Conservation (phyloP, 2,888 invertebrate genomes). For the Lasiommata megera region DNA sequence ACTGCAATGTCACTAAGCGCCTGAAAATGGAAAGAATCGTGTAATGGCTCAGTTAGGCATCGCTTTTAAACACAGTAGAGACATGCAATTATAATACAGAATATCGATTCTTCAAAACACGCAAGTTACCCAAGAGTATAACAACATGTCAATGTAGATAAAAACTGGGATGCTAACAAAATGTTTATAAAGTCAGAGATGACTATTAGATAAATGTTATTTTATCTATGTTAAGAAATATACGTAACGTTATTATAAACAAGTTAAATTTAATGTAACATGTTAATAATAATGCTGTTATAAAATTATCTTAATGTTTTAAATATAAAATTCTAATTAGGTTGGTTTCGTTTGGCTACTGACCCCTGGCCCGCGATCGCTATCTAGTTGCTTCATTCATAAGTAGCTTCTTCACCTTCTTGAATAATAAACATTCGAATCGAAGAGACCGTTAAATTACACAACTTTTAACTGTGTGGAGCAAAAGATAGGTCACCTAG, state of each 20-base stretch:
- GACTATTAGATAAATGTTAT: no score
- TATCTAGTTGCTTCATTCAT: background rate
- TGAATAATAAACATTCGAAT: no score
- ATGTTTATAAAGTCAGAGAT: no score
- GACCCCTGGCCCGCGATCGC: background rate
- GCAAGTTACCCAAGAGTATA: slow-evolving; percentile 40
- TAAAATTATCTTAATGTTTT: background rate
- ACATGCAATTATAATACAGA: slow-evolving; percentile 64
- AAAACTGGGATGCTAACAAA: background rate
- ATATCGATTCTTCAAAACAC: slow-evolving; percentile 62
- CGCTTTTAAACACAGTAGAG: slow-evolving; percentile 54
- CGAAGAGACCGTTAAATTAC: no score
- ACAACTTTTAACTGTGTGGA: no score
- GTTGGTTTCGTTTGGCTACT: background rate
- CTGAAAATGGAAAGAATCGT: slow-evolving; percentile 1
- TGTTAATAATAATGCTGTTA: no score
- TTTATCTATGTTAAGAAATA: no score
- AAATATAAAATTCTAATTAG: background rate
- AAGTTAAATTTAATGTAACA: no score
- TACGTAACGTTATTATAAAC: no score
- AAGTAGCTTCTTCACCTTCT: background rate
- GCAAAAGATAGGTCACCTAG: no score
- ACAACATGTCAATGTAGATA: background rate
- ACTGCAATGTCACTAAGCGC: background rate
- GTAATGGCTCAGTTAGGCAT: slow-evolving; percentile 8